Base-by-base conservation (phyloP, 2,113 vertebrate genomes). In the Megaceryle maxima region DNA sequence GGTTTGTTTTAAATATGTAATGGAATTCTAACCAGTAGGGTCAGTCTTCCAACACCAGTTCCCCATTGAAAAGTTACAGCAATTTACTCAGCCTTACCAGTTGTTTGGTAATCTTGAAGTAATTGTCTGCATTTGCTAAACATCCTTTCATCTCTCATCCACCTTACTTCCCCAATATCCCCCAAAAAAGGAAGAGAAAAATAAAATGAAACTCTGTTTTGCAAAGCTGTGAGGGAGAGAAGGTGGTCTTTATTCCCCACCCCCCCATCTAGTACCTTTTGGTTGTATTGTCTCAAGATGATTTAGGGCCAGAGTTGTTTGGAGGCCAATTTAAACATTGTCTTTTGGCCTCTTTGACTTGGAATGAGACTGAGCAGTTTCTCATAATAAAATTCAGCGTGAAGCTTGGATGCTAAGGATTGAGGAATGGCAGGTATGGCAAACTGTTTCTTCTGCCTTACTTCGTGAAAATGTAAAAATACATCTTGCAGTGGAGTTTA, bases 141-240 rank as follows among this genome's bases (percentile, higher is more conserved):
- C 4, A 29, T 56, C 6, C 4, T 43, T 75, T 79, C 25, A 70
- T 44, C 8, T 72, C 24, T 16, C 26, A n/a, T 56, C 14, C 5
- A 31, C n/a, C 9, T 79, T 73, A 31, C 4, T 74, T 92, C 15
- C 2, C 20, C 17, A 70, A 10, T 48, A 74, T 4, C 1, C 4
- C 5, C 2, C 4, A 20, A 16, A 56, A 68, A 81, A 64, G 3
- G 22, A 53, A 41, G 55, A 33, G 2, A 29, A 56, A 37, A n/a
- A 33, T 5, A 31, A 46, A 35, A 46, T 15, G 1, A 69, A 66
- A 29, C 7, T 4, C 6, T 41, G 5, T 46, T 63, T 63, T 68
- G 5, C 46, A 46, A 78, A 79, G 25, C 37, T 64, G 56, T 18
- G 14, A n/a, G 0, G 0, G 1, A 21, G 2, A 37, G 10, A 24